Conservation (phyloP, 2,888 invertebrate genomes). For the Spicauda simplicius region DNA sequence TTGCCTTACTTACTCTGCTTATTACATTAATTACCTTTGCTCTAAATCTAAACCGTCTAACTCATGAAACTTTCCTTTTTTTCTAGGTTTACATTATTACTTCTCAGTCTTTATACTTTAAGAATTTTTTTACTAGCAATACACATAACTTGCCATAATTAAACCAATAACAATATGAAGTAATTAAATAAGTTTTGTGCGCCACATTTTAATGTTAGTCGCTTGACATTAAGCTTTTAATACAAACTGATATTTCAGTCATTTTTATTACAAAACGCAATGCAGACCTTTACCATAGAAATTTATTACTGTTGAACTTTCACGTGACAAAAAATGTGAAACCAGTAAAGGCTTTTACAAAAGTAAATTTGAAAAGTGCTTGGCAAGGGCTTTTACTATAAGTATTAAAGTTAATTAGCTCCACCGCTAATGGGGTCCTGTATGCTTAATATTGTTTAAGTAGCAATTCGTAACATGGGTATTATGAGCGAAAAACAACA, state of each 20-base stretch:
- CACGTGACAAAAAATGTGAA: constrained; percentile 38
- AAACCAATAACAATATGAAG: no score
- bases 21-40: no score
- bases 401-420: constrained; percentile 43
- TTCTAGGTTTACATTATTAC: no score
- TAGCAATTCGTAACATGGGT: not conserved
- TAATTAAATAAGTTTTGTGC: no score
- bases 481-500: no score
- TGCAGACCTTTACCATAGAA: constrained; percentile 14
- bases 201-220: constrained; percentile 1
- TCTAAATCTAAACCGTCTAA: no score
- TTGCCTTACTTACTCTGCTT: no score
- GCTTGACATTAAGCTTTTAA: constrained; percentile 11
- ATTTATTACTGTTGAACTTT: constrained; percentile 27
- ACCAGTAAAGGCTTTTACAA: constrained; percentile 36
- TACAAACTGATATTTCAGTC: constrained; percentile 7
- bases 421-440: constrained; percentile 43
- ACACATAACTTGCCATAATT: no score
- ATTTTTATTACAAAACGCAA: constrained; percentile 13
- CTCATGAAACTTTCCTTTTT: no score
- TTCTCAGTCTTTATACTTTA: no score
- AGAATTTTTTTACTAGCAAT: no score
- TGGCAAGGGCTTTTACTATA: constrained; percentile 44
- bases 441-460: constrained; percentile 34
- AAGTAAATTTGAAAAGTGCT: constrained; percentile 44